Evolutionary conservation across 2,888 invertebrate species (phyloP).

Genomic region (Chymomyza procnemis): DNA sequence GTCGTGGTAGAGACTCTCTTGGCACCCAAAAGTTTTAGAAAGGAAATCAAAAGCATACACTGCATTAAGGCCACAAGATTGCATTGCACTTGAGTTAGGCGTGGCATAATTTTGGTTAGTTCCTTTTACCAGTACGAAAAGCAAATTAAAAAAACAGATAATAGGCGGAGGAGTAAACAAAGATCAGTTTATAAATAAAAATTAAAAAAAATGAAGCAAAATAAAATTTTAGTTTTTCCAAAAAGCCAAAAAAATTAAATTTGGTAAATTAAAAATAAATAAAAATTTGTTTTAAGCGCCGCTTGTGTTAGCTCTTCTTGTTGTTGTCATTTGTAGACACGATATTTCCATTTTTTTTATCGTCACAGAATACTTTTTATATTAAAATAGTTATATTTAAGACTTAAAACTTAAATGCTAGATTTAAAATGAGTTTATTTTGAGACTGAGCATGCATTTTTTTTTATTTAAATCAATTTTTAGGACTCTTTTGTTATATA

Average conservation of each 20-base stretch:
- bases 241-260: slow-evolving; percentile 6
- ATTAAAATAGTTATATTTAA: slow-evolving; percentile 12
- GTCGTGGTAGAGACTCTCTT: slow-evolving; percentile 34
- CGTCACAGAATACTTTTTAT: slow-evolving; percentile 9
- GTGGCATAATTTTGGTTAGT: slow-evolving; percentile 22
- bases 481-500: not conserved
- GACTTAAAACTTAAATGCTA: not conserved
- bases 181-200: slow-evolving; percentile 16
- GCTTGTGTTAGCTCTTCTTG: slow-evolving; percentile 68
- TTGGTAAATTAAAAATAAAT: slow-evolving; percentile 5
- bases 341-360: slow-evolving; percentile 36
- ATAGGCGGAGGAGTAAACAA: slow-evolving; percentile 5
- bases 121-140: slow-evolving; percentile 58
- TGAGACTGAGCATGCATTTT: not conserved
- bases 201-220: slow-evolving; percentile 17
- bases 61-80: not conserved
- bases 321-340: slow-evolving; percentile 66
- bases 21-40: slow-evolving; percentile 25
- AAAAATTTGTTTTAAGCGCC: slow-evolving; percentile 27
- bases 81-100: not conserved
- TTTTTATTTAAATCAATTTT: slow-evolving; percentile 4
- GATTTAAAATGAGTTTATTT: not conserved
- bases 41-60: not conserved
- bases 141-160: slow-evolving; percentile 16
- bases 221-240: not conserved